These are phyloP conservation scores for Halcyon leucocephala DNA, from an alignment of 2,797 vertebrate species.

Conservation along the genomic window DNA sequence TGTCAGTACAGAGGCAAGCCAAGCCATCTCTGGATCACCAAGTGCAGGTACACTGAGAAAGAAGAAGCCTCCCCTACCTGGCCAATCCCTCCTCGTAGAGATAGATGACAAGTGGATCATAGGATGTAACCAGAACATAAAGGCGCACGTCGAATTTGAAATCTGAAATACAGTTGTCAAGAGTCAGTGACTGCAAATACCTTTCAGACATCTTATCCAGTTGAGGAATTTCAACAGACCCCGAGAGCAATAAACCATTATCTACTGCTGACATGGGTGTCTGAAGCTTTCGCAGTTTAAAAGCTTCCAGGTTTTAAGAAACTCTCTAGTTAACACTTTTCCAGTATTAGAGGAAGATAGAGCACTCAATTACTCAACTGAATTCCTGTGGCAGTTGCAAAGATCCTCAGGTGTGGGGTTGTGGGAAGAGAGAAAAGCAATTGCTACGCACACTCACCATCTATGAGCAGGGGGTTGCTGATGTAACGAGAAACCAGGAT, in stretches of 20 bases:
- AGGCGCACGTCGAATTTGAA: slow-evolving; percentile 97
- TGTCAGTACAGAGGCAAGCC: neutral
- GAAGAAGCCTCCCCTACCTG: slow-evolving; percentile 80
- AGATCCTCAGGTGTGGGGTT: neutral
- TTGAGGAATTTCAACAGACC: neutral
- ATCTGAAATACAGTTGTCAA: slow-evolving; percentile 78
- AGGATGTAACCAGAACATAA: slow-evolving; percentile 96
- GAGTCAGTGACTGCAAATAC: neutral
- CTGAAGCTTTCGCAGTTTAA: neutral
- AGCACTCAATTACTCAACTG: neutral
- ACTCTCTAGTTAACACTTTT: neutral
- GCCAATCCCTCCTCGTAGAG: slow-evolving; percentile 96
- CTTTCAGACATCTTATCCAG: neutral
- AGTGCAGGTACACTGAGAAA: neutral
- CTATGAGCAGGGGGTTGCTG: slow-evolving; percentile 93
- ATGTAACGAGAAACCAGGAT: slow-evolving; percentile 96
- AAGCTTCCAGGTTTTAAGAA: neutral
- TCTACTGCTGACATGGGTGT: neutral
- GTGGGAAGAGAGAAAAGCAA: neutral
- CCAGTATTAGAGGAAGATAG: neutral
- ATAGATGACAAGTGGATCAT: slow-evolving; percentile 93
- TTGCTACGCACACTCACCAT: slow-evolving; percentile 84
- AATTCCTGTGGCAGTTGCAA: neutral
- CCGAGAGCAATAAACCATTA: neutral
- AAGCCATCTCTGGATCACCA: neutral